Evolutionary conservation across 1,140 invertebrate species (phyloP).

Genomic region (Drosophila subobscura): DNA sequence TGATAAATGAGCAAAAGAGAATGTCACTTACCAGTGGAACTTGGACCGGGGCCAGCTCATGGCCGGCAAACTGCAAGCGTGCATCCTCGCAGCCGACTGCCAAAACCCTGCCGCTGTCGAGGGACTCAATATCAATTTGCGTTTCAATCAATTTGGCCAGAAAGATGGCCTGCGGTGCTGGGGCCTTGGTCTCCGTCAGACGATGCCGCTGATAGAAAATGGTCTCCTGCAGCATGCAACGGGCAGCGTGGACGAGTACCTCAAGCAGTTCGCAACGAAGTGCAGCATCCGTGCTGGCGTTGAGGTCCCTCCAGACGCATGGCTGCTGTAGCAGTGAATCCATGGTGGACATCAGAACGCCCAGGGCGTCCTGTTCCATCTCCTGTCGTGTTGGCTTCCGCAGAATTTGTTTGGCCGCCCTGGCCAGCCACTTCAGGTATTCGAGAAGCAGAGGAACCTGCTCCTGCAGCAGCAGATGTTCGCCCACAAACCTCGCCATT

Average conservation of each 20-base stretch:
- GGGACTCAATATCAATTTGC: constrained; percentile 71
- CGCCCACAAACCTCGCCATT: constrained; percentile 77
- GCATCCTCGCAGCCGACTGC: constrained; percentile 22
- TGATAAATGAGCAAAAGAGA: constrained; percentile 43
- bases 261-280: constrained; percentile 63
- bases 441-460: constrained; percentile 45
- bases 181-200: constrained; percentile 16
- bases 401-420: constrained; percentile 33
- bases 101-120: constrained; percentile 33
- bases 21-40: constrained; percentile 70
- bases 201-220: constrained; percentile 78
- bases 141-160: constrained; percentile 82
- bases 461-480: constrained; percentile 73
- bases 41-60: constrained; percentile 66
- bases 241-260: constrained; percentile 48
- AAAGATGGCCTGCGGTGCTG: constrained; percentile 75
- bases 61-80: constrained; percentile 44
- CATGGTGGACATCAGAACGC: constrained; percentile 51
- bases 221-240: constrained; percentile 64
- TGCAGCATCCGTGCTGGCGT: constrained; percentile 28
- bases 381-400: constrained; percentile 19
- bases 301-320: constrained; percentile 68
- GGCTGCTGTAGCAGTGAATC: constrained; percentile 65
- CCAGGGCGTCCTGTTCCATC: constrained; percentile 39
- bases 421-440: constrained; percentile 52